A percentile compares a stretch with the other conserved stretches of the same genome.
phyloP scores from a whole-genome alignment of 2,888 invertebrate species.

The Nomada goodeniana region DNA sequence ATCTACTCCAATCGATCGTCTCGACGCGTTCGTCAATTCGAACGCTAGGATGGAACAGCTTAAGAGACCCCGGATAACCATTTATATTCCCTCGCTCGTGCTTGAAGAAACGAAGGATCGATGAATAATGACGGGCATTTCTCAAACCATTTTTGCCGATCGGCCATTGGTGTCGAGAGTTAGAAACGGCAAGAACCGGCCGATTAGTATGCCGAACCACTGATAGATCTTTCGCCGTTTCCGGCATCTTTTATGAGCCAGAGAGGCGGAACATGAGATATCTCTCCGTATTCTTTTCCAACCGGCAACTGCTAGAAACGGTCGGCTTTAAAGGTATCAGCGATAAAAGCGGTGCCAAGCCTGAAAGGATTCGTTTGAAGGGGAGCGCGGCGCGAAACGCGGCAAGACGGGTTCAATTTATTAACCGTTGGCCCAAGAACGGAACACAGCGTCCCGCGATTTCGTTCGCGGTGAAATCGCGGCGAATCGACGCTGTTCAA shows the following conservation, averaged over 20 bases:
- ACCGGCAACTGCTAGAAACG: conserved; percentile 30
- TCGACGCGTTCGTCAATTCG: too few relatives aligned
- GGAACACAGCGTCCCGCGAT: conserved; percentile 34
- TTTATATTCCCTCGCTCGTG: too few relatives aligned
- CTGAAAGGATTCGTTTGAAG: conserved; percentile 67
- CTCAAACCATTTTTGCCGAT: not conserved
- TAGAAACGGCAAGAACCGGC: conserved; percentile 14
- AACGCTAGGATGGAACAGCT: too few relatives aligned
- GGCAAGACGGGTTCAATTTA: conserved; percentile 52
- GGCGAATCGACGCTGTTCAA: too few relatives aligned
- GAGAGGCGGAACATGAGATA: conserved; percentile 37
- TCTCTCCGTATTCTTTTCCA: conserved; percentile 60
- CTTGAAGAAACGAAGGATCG: not conserved
- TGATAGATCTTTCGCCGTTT: conserved; percentile 16
- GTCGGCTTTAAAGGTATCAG: conserved; percentile 63
- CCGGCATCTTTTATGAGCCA: conserved; percentile 48
- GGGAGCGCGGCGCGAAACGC: conserved; percentile 54
- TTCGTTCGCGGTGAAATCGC: too few relatives aligned
- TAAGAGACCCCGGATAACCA: too few relatives aligned
- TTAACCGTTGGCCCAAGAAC: conserved; percentile 35
- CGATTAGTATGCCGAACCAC: conserved; percentile 40
- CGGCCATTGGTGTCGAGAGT: not conserved
- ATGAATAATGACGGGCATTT: not conserved
- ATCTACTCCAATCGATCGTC: not conserved
- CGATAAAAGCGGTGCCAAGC: conserved; percentile 68